Evolutionary conservation across 2,113 vertebrate species (phyloP), one percentile per base, ranked within the genome.

Genomic region (Cyphomyrus plagiostoma): DNA sequence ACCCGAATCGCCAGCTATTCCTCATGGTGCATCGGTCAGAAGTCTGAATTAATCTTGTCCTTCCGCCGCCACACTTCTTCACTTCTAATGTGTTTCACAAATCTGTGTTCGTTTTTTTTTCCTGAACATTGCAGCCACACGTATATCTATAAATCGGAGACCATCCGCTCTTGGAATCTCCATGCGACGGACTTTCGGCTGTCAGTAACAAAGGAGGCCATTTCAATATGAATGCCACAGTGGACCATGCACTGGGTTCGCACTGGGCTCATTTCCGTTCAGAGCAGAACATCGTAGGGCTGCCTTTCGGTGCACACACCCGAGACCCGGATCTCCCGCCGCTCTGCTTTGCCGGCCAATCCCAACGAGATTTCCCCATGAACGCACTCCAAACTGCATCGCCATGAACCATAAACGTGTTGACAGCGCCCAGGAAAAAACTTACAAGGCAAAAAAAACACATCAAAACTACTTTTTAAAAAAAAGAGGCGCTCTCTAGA

Each of bases 161-260:
- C 89, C 92, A 93, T 91, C 93, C 91, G 91, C 92, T 56, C 90
- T 82, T 87, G 91, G 92, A 92, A 90, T 89, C 90, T 77, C 92
- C 30, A 92, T 91, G 58, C 93, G 90, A 91, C 92, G 90, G 92
- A 89, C 89, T 91, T 90, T 90, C 90, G 91, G 91, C 87, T 26
- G 46, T 35, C 66, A 46, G 66, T 4, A 91, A 95, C 93, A 95
- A 95, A 95, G 92, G 89, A 85, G 52, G 42, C 90, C 86, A 94
- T 95, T 95, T 94, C 91, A 94, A 94, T 94, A 93, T 93, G 93
- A 95, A 95, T 94, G 91, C 92, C 91, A 91, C 92, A 94, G 93
- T 94, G 93, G 91, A 93, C 92, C 92, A 91, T 90, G 94, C 93
- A 93, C 88, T 23, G 89, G 90, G 89, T 92, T 91, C 92, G 89